A percentile compares a stretch with the other conserved stretches of the same genome.
These are phyloP conservation scores for Dolichallabes microphthalmus DNA, from an alignment of 2,113 vertebrate species.

Conservation along the genomic window DNA sequence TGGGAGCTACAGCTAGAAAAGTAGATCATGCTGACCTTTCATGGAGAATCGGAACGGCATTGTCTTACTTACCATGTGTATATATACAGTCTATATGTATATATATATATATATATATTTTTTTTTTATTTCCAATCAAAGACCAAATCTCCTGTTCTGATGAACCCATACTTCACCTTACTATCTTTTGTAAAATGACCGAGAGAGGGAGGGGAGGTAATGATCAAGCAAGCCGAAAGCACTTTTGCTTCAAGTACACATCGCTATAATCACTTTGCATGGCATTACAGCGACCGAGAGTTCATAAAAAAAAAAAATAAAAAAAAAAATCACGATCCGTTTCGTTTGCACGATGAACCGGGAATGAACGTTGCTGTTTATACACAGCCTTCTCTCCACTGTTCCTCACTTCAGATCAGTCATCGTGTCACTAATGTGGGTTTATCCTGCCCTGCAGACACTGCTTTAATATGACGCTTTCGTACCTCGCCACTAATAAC, in stretches of 20 bases:
- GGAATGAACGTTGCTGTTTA: conserved; percentile 21
- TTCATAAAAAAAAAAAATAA: conserved; percentile 62
- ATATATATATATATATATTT: too few species aligned
- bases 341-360: neutral
- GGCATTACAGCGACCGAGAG: conserved; percentile 60
- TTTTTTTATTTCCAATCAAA: neutral
- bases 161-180: neutral
- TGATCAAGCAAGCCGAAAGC: conserved; percentile 21
- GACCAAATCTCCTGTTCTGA: conserved; percentile 24
- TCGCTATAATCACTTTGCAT: conserved; percentile 11
- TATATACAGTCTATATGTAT: too few species aligned
- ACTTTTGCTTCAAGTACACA: conserved; percentile 24
- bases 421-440: conserved; percentile 31
- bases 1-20: conserved; percentile 43
- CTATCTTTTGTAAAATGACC: neutral
- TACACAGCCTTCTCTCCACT: conserved; percentile 17
- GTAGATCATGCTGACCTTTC: conserved; percentile 40
- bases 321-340: conserved; percentile 48
- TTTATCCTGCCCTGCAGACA: conserved; percentile 36
- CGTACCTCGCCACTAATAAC: conserved; percentile 26
- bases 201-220: conserved; percentile 5
- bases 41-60: conserved; percentile 40
- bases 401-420: conserved; percentile 36
- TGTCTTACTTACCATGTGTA: too few species aligned
- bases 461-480: conserved; percentile 33